phyloP scores from a whole-genome alignment of 2,797 vertebrate genomes.

The Trachops cirrhosus region DNA sequence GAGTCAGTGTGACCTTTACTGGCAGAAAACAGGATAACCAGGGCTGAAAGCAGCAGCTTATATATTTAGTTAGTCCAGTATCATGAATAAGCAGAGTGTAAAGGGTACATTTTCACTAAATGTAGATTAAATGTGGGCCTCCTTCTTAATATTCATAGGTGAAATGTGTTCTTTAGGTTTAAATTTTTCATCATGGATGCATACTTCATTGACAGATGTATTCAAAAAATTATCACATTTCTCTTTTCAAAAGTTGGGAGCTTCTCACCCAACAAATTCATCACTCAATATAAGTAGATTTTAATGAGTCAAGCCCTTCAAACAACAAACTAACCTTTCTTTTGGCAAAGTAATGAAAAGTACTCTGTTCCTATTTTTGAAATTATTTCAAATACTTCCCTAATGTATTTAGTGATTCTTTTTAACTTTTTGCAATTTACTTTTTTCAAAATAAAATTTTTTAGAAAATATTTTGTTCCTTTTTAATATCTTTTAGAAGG shows the following conservation, averaged over 20 bases:
- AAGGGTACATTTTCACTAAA: slow-evolving; percentile 55
- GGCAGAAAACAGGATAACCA: slow-evolving; percentile 49
- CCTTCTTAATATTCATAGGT: slow-evolving; percentile 34
- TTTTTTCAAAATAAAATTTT: slow-evolving; percentile 73
- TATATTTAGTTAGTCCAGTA: slow-evolving; percentile 55
- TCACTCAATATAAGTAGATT: slow-evolving; percentile 71
- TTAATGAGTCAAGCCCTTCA: slow-evolving; percentile 77
- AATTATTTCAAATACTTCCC: slow-evolving; percentile 73
- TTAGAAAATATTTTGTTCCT: slow-evolving; percentile 31
- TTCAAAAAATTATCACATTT: slow-evolving; percentile 58
- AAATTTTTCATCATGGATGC: slow-evolving; percentile 47
- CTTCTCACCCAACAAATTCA: slow-evolving; percentile 56
- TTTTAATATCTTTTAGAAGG: slow-evolving; percentile 59
- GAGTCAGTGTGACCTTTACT: slow-evolving; percentile 69
- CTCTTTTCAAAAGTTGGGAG: slow-evolving; percentile 53
- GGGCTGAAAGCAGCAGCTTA: slow-evolving; percentile 45
- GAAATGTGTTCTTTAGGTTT: background rate
- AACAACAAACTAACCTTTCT: slow-evolving; percentile 68
- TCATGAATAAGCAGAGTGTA: slow-evolving; percentile 64
- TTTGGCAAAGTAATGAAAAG: slow-evolving; percentile 68
- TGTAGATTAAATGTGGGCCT: slow-evolving; percentile 45
- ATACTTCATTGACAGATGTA: background rate
- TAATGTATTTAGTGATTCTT: slow-evolving; percentile 61
- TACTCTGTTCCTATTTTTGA: slow-evolving; percentile 74
- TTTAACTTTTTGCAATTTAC: slow-evolving; percentile 62